Base-by-base conservation (phyloP, 2,888 invertebrate species). In the Dryobotodes eremita region DNA sequence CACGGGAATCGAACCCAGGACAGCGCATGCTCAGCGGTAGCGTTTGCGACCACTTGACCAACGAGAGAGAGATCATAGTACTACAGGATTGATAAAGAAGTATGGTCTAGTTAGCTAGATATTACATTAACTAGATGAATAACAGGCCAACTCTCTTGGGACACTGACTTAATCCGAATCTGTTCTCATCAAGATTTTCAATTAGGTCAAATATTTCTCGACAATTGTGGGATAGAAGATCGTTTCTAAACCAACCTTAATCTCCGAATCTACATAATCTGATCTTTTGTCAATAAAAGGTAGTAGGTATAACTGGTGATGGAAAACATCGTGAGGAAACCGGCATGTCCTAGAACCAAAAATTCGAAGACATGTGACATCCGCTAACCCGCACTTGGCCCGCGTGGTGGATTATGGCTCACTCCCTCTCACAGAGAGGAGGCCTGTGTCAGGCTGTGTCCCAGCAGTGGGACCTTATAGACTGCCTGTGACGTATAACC, bases 101-200 rank as follows among this genome's bases (percentile, higher is more conserved):
- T 15, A 31, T 48, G 7, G 0, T 17, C 2, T n/a, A 50, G 36
- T 11, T 57, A 57, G 5, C 23, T 64, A 13, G 17, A 17, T 65
- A 36, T 57, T 50, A 3, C 5, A n/a, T 53, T 36, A 23, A 6
- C n/a, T 53, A n/a, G 42, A 50, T 80, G 26, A 46, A 53, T 13
- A 57, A 59, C n/a, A 46, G 10, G 10, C n/a, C n/a, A 53, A 53
- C n/a, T 13, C n/a, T 59, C 57, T 20, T 53, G 31, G 10, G 42
- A 65, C 8, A 50, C 50, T 48, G 20, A 64, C 7, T 26, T 64
- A 0, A 55, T 17, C 36, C 48, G 36, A 36, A 64, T 75, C 31
- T n/a, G 55, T 64, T 42, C 42, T 71, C 80, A 71, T 65, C 50
- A 65, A 65, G 15, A 65, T 26, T 65, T 65, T 81, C 20, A 65